Base-by-base conservation (phyloP, 1,140 invertebrate genomes). In the Gryllus bimaculatus region DNA sequence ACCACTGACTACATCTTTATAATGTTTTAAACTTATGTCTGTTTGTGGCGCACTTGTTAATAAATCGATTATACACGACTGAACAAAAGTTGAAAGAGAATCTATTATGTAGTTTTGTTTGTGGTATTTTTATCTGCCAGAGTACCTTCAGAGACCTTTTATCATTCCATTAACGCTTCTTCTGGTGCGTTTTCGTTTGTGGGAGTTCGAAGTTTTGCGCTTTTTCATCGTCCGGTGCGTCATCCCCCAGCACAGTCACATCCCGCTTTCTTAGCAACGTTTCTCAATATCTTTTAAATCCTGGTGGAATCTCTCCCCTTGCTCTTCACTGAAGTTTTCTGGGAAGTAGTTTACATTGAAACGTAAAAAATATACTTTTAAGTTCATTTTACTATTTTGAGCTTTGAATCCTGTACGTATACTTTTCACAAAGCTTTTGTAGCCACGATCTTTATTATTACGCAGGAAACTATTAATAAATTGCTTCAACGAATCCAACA, bases 271-370 rank as follows among this genome's bases (percentile, higher is more conserved):
- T 6, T 15, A 3, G 66, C 13, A 15, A 73, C 1, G 13, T 73
- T 73, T 73, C n/a, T 73, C 66, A 73, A 73, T 73, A 73, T 73
- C 66, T n/a, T 73, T 73, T 73, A 73, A 6, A 73, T 73, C 66
- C 66, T 73, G 66, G n/a, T 73, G 66, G n/a, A 73, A 73, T 15
- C 66, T 15, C n/a, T n/a, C 66, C 13, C 66, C 6, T 15, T 73
- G 66, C 13, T 73, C 66, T n/a, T 73, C 66, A 73, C 66, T 73
- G 66, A 15, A 73, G n/a, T 73, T 73, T 13, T n/a, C n/a, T 73
- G 66, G 6, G 66, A 73, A 73, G 66, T 13, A n/a, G 66, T 73
- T 6, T 6, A 73, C 13, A n/a, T 6, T 13, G 13, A n/a, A 13
- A 73, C n/a, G 6, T 73, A 13, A 73, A 6, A 73, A 73, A 73